Conservation (phyloP, 2,113 vertebrate genomes). For the Onychostruthus taczanowskii region DNA sequence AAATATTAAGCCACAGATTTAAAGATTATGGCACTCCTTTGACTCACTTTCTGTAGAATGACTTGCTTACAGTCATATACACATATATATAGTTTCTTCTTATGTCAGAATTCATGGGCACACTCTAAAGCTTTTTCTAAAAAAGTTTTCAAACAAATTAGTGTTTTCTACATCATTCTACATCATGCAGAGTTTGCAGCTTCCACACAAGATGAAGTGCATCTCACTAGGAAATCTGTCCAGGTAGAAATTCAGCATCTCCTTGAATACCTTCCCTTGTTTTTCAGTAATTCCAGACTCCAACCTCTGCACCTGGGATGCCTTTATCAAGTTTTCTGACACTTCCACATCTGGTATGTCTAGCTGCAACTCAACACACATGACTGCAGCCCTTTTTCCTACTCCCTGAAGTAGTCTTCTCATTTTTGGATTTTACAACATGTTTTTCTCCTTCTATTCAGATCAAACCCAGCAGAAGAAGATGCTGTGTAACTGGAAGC, state of each 20-base stretch:
- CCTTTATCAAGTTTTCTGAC: conserved; percentile 1
- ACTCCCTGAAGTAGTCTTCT: background rate
- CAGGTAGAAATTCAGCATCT: background rate
- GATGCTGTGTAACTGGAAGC: background rate
- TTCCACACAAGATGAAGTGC: background rate
- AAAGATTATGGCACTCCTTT: background rate
- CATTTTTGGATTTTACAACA: background rate
- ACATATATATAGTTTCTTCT: background rate
- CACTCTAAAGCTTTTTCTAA: background rate
- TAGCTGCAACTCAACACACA: background rate
- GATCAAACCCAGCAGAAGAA: background rate
- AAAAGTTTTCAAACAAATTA: background rate
- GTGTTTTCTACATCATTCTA: conserved; percentile 17
- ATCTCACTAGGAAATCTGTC: background rate
- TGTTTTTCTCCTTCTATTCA: conserved; percentile 1
- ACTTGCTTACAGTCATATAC: background rate
- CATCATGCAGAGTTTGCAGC: background rate
- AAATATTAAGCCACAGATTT: background rate
- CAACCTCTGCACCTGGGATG: background rate
- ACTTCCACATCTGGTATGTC: background rate
- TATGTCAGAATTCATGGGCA: background rate
- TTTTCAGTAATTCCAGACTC: background rate
- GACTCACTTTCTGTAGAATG: background rate
- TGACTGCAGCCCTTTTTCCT: background rate
- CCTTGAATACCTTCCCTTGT: background rate